Percentiles rank a stretch among this genome's conserved stretches.
Evolutionary conservation across 1,140 invertebrate species (phyloP).

Genomic region (Argopecten irradians): DNA sequence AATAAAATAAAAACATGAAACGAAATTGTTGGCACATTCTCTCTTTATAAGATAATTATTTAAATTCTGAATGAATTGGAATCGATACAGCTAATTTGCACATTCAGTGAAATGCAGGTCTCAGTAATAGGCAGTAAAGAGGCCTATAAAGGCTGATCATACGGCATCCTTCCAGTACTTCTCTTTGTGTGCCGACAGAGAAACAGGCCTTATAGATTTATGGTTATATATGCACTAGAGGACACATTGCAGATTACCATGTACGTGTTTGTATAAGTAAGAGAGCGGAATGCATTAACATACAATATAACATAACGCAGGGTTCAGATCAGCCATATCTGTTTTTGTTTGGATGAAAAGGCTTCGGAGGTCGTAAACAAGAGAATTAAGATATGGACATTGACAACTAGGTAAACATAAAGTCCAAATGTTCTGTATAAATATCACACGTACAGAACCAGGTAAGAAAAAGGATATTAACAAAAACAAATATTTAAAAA

Average conservation of each 20-base stretch:
- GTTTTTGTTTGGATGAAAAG: not conserved
- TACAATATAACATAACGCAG: not conserved
- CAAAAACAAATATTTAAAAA: too few relatives aligned
- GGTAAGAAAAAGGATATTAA: too few relatives aligned
- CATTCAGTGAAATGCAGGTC: not conserved
- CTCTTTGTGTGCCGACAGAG: not conserved
- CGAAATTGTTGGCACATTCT: not conserved
- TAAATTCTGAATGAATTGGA: conserved; percentile 18
- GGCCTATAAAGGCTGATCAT: not conserved
- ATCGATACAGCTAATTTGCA: conserved; percentile 10
- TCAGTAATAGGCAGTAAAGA: not conserved
- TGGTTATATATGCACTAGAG: not conserved
- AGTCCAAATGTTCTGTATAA: not conserved
- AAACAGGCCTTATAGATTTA: not conserved
- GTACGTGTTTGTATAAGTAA: not conserved
- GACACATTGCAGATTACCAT: conserved; percentile 6
- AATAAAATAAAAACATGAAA: conserved; percentile 5
- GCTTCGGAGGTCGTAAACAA: not conserved
- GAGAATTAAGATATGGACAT: not conserved
- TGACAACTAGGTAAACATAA: not conserved
- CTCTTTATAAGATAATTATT: conserved; percentile 19
- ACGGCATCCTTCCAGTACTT: not conserved
- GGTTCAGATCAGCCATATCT: not conserved
- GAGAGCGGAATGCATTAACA: not conserved
- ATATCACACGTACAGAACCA: not conserved